Evolutionary conservation across 2,113 vertebrate species (phyloP), one percentile per base, ranked within the genome.

Genomic region (Orthonyx spaldingii): DNA sequence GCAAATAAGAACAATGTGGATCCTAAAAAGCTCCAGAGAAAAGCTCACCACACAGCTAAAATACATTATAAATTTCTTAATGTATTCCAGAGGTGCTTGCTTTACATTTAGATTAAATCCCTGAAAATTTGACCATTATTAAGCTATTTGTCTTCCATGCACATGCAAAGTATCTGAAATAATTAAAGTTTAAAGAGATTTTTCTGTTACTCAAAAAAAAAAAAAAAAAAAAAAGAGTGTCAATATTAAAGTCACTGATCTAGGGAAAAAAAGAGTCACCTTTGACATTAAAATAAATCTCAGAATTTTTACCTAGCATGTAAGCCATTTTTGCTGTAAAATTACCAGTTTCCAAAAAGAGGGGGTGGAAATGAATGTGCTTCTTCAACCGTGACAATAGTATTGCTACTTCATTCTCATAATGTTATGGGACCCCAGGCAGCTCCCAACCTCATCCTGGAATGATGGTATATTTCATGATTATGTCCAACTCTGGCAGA

Each of bases 381-480:
- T 84, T 76, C 60, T 91, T 97, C 96, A 90, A 70, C 96, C 80
- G 57, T 89, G 88, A 89, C 91, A 87, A 80, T 63, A 92, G 69
- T 77, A 93, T 89, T 95, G 79, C 87, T 94, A 28, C 89, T 93
- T 96, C 95, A 95, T 96, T 55, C 72, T 81, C 55, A 61, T 96
- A 91, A 94, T 89, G 68, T 94, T 97, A 96, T 94, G 69, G 81
- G 92, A 87, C 75, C 95, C 66, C 55, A 90, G 94, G 84, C 93
- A 85, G 79, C 83, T 86, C 44, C 87, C 87, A 84, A 14, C 63
- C 85, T 95, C 82, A 91, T 92, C 35, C 90, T 93, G 57, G 57
- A 95, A 96, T 80, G 88, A 96, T 47, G 41, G 64, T 64, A 92
- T 97, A 97, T 96, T 97, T 98, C 97, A 97, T 91, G 83, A 97